Conservation (phyloP, 2,888 invertebrate genomes). For the Melanargia galathea region DNA sequence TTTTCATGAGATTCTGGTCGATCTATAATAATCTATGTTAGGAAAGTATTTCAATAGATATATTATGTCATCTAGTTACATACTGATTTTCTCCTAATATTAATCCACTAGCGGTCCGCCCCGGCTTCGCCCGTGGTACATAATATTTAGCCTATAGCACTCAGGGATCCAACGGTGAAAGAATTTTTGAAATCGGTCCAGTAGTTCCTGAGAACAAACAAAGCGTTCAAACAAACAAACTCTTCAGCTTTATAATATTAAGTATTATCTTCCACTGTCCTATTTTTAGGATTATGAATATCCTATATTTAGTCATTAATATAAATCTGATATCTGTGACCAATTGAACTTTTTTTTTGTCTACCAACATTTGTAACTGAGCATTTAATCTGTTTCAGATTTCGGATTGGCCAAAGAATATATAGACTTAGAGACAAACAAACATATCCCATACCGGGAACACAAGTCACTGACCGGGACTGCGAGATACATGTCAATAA, state of each 20-base stretch:
- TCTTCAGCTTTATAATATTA: too few relatives aligned
- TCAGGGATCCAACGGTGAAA: too few relatives aligned
- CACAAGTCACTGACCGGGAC: constrained; percentile 99
- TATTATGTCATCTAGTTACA: not conserved
- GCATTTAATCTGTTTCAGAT: constrained; percentile 83
- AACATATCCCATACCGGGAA: constrained; percentile 99
- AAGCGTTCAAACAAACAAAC: too few relatives aligned
- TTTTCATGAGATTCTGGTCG: too few relatives aligned
- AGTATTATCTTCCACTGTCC: too few relatives aligned
- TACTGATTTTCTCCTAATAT: not conserved
- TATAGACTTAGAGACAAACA: constrained; percentile 99
- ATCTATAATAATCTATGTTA: not conserved
- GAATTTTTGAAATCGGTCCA: too few relatives aligned
- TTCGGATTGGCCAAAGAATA: constrained; percentile 99
- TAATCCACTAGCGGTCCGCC: too few relatives aligned
- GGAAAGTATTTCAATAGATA: not conserved
- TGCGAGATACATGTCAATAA: constrained; percentile 99
- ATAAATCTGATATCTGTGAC: not conserved
- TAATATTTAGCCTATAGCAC: too few relatives aligned
- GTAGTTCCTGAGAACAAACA: too few relatives aligned
- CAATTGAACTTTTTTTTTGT: not conserved
- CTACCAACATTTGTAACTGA: constrained; percentile 25
- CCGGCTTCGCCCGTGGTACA: too few relatives aligned
- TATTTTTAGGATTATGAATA: too few relatives aligned
- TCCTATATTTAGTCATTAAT: too few relatives aligned